phyloP scores from a whole-genome alignment of 2,113 vertebrate genomes.

The Barnardius zonarius region DNA sequence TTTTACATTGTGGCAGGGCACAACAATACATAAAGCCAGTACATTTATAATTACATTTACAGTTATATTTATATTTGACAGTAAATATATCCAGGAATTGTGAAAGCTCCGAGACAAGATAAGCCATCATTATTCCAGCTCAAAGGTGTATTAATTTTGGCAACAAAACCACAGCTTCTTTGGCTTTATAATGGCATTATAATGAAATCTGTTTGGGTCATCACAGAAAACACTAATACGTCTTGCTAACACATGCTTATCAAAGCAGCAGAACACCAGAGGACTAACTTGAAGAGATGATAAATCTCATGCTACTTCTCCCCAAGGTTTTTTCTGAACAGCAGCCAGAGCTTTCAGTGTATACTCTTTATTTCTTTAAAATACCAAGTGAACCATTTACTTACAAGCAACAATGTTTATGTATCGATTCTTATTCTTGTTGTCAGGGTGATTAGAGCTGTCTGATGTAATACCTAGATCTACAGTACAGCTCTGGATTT shows the following conservation, averaged over 20 bases:
- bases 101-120: neutral
- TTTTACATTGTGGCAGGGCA: neutral
- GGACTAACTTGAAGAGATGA: neutral
- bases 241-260: neutral
- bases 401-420: constrained; percentile 94
- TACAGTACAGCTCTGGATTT: constrained; percentile 89
- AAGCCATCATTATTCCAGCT: constrained; percentile 4
- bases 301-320: neutral
- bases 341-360: neutral
- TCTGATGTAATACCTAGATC: constrained; percentile 89
- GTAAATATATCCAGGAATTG: neutral
- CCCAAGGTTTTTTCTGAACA: neutral
- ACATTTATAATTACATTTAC: neutral
- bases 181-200: constrained; percentile 35
- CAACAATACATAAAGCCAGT: neutral
- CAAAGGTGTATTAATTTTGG: constrained; percentile 36
- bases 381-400: constrained; percentile 36
- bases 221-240: neutral
- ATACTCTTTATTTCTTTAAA: neutral
- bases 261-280: neutral
- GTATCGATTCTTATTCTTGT: constrained; percentile 94
- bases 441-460: constrained; percentile 90
- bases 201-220: neutral
- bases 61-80: neutral
- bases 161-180: constrained; percentile 28